phyloP scores from a whole-genome alignment of 2,888 invertebrate species.

The Exephanes ischioxanthus region DNA sequence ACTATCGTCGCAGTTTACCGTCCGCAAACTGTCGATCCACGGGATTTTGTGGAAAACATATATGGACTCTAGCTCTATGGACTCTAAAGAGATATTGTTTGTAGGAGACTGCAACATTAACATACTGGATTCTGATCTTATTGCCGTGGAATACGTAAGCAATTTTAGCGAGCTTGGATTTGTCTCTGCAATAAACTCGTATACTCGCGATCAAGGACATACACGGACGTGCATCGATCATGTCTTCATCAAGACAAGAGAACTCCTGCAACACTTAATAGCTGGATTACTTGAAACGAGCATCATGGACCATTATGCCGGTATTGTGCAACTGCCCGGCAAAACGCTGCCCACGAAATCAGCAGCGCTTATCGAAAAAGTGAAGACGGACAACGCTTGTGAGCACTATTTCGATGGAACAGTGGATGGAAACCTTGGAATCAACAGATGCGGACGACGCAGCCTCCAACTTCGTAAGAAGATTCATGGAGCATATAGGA shows the following conservation, averaged over 20 bases:
- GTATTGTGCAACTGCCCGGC: background rate
- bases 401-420: background rate
- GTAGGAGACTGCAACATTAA: slow-evolving; percentile 6
- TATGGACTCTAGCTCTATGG: background rate
- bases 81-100: background rate
- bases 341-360: background rate
- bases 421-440: background rate
- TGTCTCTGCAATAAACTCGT: background rate
- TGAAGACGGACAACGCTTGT: background rate
- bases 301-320: background rate
- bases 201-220: background rate
- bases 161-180: background rate
- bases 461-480: background rate
- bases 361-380: no score
- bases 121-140: background rate
- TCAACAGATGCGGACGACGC: background rate
- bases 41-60: background rate
- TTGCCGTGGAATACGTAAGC: background rate
- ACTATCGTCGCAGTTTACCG: background rate
- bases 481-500: background rate
- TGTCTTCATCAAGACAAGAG: background rate
- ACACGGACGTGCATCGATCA: background rate
- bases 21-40: background rate
- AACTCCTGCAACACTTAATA: background rate
- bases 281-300: background rate